These are phyloP conservation scores for Catalaphyllia jardinei DNA, from an alignment of 64 coral and sea anemone genomes.

Conservation along the genomic window DNA sequence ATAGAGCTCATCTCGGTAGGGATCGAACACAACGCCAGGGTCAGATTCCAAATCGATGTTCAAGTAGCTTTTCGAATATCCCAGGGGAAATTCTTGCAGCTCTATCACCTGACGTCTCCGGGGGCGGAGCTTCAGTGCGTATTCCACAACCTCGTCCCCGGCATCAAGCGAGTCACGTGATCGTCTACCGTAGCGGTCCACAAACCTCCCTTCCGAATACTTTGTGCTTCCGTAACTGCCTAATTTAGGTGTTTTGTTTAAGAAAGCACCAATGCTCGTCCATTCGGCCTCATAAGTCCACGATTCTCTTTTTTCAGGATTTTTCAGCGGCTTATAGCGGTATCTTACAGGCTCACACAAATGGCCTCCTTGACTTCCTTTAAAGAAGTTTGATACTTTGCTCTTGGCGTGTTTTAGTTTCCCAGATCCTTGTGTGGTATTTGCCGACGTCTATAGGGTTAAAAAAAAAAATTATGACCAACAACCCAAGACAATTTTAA, in stretches of 20 bases:
- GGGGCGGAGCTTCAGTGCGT: conserved; percentile 1
- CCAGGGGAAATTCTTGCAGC: conserved; percentile 35
- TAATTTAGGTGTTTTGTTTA: conserved; percentile 26
- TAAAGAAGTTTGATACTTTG: conserved; percentile 4
- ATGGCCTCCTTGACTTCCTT: background rate
- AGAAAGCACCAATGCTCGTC: conserved; percentile 34
- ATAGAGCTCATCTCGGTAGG: background rate
- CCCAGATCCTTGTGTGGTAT: background rate
- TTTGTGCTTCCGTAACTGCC: conserved; percentile 22
- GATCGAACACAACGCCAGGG: conserved; percentile 25
- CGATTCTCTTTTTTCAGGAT: conserved; percentile 2
- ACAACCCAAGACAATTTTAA: no score
- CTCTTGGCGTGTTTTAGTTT: conserved; percentile 18
- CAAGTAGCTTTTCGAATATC: conserved; percentile 32
- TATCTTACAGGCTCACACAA: background rate
- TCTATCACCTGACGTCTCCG: conserved; percentile 34
- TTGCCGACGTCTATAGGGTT: background rate
- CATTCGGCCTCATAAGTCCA: conserved; percentile 25
- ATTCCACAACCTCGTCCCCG: conserved; percentile 4
- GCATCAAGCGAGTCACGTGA: conserved; percentile 32
- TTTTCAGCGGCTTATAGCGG: conserved; percentile 7
- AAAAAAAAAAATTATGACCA: background rate
- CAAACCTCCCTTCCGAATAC: conserved; percentile 9
- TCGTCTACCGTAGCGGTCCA: conserved; percentile 29
- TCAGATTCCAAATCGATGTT: conserved; percentile 33